phyloP scores from a whole-genome alignment of 2,888 invertebrate genomes.

The Hyposoter didymator region DNA sequence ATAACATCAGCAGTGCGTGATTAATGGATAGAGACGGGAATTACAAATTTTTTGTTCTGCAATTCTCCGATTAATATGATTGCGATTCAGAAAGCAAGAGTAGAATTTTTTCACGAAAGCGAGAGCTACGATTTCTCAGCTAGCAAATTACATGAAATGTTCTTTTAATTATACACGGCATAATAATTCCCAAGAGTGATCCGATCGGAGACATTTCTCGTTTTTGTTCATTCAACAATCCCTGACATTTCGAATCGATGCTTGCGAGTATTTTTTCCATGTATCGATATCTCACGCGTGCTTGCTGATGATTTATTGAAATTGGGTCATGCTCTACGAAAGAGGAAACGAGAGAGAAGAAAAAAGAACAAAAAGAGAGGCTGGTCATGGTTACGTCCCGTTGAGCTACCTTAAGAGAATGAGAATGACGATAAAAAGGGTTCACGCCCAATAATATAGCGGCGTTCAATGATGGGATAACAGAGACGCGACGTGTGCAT shows the following conservation, averaged over 20 bases:
- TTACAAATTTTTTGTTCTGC: conserved; percentile 17
- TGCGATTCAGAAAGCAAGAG: conserved; percentile 31
- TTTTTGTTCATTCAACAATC: not conserved
- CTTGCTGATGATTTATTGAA: conserved; percentile 56
- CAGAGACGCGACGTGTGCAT: conserved; percentile 47
- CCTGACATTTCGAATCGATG: conserved; percentile 8
- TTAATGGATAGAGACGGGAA: conserved; percentile 48
- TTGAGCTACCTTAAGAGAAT: conserved; percentile 14
- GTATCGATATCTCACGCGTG: conserved; percentile 25
- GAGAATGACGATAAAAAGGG: conserved; percentile 33
- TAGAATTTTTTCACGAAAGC: not conserved
- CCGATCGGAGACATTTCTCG: not conserved
- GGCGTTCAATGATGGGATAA: conserved; percentile 25
- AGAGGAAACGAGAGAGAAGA: conserved; percentile 18
- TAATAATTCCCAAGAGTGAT: conserved; percentile 18
- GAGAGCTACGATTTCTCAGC: not conserved
- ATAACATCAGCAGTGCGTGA: conserved; percentile 36
- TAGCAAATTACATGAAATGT: conserved; percentile 11
- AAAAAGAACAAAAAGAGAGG: not conserved
- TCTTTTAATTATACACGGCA: not conserved
- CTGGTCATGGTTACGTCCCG: conserved; percentile 2
- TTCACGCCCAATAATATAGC: conserved; percentile 11
- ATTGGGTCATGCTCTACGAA: conserved; percentile 35
- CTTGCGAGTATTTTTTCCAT: not conserved
- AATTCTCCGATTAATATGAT: conserved; percentile 39